Base-by-base conservation (phyloP, 2,888 invertebrate species). In the Sarcophaga carnaria region DNA sequence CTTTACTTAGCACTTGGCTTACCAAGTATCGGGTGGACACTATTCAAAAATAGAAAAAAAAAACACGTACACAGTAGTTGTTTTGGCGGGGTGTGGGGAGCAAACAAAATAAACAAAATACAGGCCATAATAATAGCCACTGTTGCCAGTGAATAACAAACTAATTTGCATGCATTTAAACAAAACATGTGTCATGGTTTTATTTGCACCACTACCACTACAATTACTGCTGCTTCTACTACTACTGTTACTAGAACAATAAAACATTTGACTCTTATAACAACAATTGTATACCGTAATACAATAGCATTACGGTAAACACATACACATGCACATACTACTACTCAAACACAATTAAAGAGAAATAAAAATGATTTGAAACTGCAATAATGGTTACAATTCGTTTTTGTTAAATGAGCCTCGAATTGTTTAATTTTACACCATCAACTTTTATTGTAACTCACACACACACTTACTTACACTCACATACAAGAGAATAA, bases 361-460 rank as follows among this genome's bases (percentile, higher is more conserved):
- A n/a, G 66, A 49, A n/a, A 81, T 63, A 64, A 45, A 25, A 66
- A 37, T 66, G n/a, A n/a, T 66, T 25, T 66, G 37, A 27, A 63
- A 59, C 64, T 69, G 69, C 60, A 27, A 67, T 47, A 54, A 17
- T 69, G 66, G 22, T 3, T 27, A 27, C 14, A 74, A 66, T 14
- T 11, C 63, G 20, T 37, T 75, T 72, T 70, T 80, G 83, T 66
- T 86, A 80, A 86, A 86, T 77, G 80, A 80, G 70, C 77, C 80
- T 80, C 64, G 70, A 80, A 81, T 78, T 74, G 86, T 67, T 74
- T 54, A 75, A 83, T 74, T 86, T 86, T 80, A 81, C 74, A 86
- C 80, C 83, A 78, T 75, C 86, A 80, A 80, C 69, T 86, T 59
- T 54, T 78, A 80, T 80, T 83, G 70, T 80, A 77, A 62, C 10